Percentiles rank a stretch among this genome's conserved stretches.
These are phyloP conservation scores for Caranx ignobilis DNA, from an alignment of 2,113 vertebrate genomes.

Conservation along the genomic window DNA sequence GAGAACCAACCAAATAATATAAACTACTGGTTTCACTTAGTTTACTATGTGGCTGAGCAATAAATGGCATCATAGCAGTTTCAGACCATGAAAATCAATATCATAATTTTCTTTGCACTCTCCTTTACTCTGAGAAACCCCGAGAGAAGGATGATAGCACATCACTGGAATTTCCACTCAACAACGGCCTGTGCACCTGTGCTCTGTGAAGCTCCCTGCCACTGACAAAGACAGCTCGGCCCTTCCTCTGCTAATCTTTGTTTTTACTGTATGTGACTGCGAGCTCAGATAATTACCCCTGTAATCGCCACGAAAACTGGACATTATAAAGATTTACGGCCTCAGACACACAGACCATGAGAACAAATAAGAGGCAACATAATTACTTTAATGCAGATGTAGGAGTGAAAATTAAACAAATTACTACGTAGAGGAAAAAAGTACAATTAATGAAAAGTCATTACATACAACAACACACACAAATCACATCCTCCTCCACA, in stretches of 20 bases:
- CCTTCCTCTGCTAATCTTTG: neutral
- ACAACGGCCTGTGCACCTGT: constrained; percentile 1
- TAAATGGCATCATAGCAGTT: constrained; percentile 38
- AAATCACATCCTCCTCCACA: constrained; percentile 15
- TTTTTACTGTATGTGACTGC: constrained; percentile 6
- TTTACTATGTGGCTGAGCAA: constrained; percentile 34
- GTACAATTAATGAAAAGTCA: constrained; percentile 4
- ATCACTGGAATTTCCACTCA: constrained; percentile 10
- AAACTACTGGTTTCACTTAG: constrained; percentile 29
- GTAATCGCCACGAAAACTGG: constrained; percentile 44
- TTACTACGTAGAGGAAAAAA: neutral
- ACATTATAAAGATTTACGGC: constrained; percentile 39
- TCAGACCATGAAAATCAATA: constrained; percentile 52
- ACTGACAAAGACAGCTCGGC: constrained; percentile 3
- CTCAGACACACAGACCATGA: constrained; percentile 30
- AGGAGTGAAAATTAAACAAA: constrained; percentile 24
- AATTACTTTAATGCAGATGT: constrained; percentile 46
- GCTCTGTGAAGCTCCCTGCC: neutral
- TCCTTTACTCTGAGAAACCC: constrained; percentile 17
- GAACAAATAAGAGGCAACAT: constrained; percentile 42
- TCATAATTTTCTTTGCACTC: constrained; percentile 30
- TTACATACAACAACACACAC: constrained; percentile 20
- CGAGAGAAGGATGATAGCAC: constrained; percentile 4
- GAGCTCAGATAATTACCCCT: constrained; percentile 37
- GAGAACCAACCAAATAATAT: constrained; percentile 26